Percentiles rank a stretch among this genome's conserved stretches.
Evolutionary conservation across 2,888 invertebrate species (phyloP).

Genomic region (Vanessa cardui): DNA sequence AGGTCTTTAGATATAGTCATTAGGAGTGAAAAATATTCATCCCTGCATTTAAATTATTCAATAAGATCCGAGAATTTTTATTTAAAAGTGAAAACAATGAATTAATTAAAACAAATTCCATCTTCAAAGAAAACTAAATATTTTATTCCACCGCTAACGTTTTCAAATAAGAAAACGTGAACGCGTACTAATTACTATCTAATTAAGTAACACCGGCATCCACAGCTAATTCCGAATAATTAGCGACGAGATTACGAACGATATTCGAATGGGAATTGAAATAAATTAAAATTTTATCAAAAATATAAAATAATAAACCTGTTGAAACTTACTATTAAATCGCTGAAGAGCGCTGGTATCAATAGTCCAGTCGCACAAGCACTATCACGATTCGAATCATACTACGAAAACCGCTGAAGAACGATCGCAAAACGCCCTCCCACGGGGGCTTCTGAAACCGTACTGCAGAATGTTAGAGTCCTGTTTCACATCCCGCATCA

Average conservation of each 20-base stretch:
- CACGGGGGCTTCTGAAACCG: constrained; percentile 46
- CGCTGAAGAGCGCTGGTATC: constrained; percentile 23
- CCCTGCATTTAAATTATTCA: no score
- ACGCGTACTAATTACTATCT: no score
- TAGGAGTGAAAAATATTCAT: no score
- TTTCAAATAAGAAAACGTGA: no score
- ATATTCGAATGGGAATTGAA: not conserved
- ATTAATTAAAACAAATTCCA: no score
- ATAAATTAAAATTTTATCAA: not conserved
- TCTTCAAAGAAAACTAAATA: no score
- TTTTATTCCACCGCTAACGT: no score
- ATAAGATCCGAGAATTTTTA: no score
- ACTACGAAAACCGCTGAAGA: constrained; percentile 32
- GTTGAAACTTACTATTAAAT: constrained; percentile 29
- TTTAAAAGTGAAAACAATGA: no score
- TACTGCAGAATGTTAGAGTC: constrained; percentile 63
- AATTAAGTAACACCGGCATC: not conserved
- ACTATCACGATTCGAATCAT: constrained; percentile 23
- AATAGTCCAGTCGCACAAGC: constrained; percentile 26
- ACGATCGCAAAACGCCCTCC: constrained; percentile 46
- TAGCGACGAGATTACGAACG: not conserved
- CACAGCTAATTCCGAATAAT: not conserved
- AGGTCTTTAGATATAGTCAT: no score
- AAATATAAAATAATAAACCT: constrained; percentile 16
- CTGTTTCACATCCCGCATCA: constrained; percentile 66